Percentiles rank a stretch among this genome's conserved stretches.
Evolutionary conservation across 1,140 invertebrate species (phyloP).

Genomic region (Heliconius hermathena): DNA sequence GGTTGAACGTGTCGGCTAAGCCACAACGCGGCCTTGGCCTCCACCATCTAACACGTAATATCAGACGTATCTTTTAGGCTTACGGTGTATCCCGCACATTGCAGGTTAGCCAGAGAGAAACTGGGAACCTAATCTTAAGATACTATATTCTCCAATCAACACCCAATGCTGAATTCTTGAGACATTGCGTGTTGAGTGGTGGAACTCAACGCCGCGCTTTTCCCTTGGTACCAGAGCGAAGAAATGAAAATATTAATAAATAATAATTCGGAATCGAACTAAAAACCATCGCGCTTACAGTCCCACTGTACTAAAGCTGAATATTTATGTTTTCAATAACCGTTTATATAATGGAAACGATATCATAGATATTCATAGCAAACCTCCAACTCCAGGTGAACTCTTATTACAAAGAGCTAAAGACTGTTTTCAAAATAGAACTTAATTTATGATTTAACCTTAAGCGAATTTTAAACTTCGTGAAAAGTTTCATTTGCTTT

Average conservation of each 20-base stretch:
- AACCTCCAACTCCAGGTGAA: background rate
- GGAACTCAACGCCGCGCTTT: too few species aligned
- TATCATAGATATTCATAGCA: constrained; percentile 18
- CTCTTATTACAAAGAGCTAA: constrained; percentile 18
- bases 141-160: too few species aligned
- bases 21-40: background rate
- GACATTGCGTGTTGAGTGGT: too few species aligned
- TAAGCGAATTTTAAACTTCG: constrained; percentile 16
- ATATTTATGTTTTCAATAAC: background rate
- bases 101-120: too few species aligned
- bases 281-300: too few species aligned
- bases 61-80: background rate
- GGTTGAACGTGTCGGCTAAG: background rate
- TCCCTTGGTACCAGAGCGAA: too few species aligned
- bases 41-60: background rate
- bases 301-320: too few species aligned
- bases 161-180: too few species aligned
- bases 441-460: constrained; percentile 17
- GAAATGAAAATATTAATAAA: too few species aligned
- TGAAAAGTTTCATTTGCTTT: background rate
- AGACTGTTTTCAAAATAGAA: constrained; percentile 13
- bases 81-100: too few species aligned
- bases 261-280: too few species aligned
- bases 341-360: constrained; percentile 16
- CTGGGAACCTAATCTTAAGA: too few species aligned